phyloP scores from a whole-genome alignment of 2,797 vertebrate species.

The Pelodytes ibericus region DNA sequence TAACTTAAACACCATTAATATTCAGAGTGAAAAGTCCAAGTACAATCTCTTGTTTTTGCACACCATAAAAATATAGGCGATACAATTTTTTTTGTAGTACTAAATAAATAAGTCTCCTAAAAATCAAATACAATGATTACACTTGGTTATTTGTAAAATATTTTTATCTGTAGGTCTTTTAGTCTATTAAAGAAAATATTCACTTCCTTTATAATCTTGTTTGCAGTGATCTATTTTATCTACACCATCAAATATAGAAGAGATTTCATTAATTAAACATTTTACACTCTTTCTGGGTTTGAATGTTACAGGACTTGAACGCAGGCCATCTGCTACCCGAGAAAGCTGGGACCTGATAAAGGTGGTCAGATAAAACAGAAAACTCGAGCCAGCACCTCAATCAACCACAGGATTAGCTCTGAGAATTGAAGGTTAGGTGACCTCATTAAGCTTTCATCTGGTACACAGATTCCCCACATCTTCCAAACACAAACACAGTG shows the following conservation, averaged over 20 bases:
- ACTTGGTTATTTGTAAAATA: no score
- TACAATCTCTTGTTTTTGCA: no score
- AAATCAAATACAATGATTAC: no score
- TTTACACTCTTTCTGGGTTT: slow-evolving; percentile 5
- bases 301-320: slow-evolving; percentile 13
- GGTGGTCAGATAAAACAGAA: slow-evolving; percentile 35
- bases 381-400: slow-evolving; percentile 39
- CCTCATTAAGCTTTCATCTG: slow-evolving; percentile 54
- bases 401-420: slow-evolving; percentile 29
- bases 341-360: slow-evolving; percentile 28
- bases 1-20: no score
- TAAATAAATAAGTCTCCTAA: no score
- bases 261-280: slow-evolving; percentile 39
- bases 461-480: slow-evolving; percentile 18
- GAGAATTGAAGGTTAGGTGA: slow-evolving; percentile 47
- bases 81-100: no score
- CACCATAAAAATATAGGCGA: no score
- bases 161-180: no score
- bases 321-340: slow-evolving; percentile 42
- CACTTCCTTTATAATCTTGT: not conserved
- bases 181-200: not conserved
- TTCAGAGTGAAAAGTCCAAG: no score
- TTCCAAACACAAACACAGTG: slow-evolving; percentile 19
- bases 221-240: not conserved
- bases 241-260: not conserved